Base-by-base conservation (phyloP, 2,888 invertebrate species). In the Gonocerus acuteangulatus region DNA sequence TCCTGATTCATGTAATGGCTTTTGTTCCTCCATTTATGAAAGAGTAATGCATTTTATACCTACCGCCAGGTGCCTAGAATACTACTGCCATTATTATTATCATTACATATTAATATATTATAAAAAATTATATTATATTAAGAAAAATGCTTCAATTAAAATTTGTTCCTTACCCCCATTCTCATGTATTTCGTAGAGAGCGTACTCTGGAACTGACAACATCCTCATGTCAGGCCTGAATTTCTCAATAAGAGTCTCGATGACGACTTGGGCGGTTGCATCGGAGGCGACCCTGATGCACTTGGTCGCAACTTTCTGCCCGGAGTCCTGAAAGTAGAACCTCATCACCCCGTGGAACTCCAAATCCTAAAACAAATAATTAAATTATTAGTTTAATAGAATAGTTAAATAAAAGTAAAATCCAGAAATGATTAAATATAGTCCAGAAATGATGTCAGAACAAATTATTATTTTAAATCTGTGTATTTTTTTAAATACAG, bases 281-380 rank as follows among this genome's bases (percentile, higher is more conserved):
- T 95, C 93, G 63, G 94, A 95, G 52, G 96, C 91, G 52, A 99
- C 97, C 61, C 97, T 85, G 70, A 99, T 95, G 76, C 99, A 99
- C 79, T 99, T 99, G 48, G 99, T 99, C 60, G 96, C 94, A 64
- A 97, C 95, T 79, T 96, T 96, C 77, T 95, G 94, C 52, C 95
- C 95, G 59, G 92, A 90, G 77, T 97, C 97, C 88, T 97, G 96
- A 76, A 95, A 99, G 78, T 96, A 99, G 79, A 97, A 99, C 70
- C 99, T 85, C 94, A 99, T 99, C 64, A 99, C 99, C 49, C 99
- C 99, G 77, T 96, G 95, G 77, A 99, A 97, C 76, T 97, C 95
- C 77, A 95, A 80, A 72, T 94, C 90, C 95, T 96, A 80, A 81
- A 80, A 71, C 19, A 47, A 44, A 1, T n/a, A n/a, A n/a, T 21